Conservation (phyloP, 2,113 vertebrate species). For the Pterophyllum scalare region DNA sequence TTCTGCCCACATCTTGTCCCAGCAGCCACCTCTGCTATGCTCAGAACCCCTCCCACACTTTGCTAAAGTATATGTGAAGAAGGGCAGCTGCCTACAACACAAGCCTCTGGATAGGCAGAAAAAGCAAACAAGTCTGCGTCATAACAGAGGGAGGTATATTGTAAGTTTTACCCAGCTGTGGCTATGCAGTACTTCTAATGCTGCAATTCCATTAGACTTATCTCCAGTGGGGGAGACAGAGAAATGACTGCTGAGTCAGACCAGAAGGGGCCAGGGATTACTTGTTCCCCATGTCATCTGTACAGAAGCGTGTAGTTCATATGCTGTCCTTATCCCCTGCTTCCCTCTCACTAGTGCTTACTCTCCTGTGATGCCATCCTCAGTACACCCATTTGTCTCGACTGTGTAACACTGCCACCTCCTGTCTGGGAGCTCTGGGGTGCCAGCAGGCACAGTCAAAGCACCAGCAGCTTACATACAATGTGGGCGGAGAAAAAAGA, state of each 20-base stretch:
- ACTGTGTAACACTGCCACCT: constrained; percentile 80
- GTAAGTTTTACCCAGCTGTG: constrained; percentile 63
- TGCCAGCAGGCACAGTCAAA: constrained; percentile 45
- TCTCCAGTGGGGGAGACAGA: constrained; percentile 65
- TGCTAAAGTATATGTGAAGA: constrained; percentile 47
- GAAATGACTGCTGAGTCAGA: constrained; percentile 75
- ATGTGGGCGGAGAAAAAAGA: constrained; percentile 26
- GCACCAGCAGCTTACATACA: constrained; percentile 17
- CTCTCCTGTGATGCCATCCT: constrained; percentile 56
- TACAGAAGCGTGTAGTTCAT: constrained; percentile 64
- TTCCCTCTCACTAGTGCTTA: constrained; percentile 51
- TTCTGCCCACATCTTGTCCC: constrained; percentile 41
- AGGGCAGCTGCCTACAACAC: constrained; percentile 55
- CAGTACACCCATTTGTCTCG: constrained; percentile 56
- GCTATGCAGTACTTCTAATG: constrained; percentile 64
- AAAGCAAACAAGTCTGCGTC: constrained; percentile 68
- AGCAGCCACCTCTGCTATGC: constrained; percentile 47
- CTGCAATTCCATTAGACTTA: constrained; percentile 73
- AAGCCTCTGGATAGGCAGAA: constrained; percentile 53
- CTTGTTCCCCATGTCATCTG: constrained; percentile 70
- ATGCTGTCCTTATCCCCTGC: constrained; percentile 56
- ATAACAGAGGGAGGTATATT: constrained; percentile 66
- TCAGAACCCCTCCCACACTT: constrained; percentile 58
- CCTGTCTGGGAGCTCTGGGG: constrained; percentile 73
- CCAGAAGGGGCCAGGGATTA: constrained; percentile 65